A percentile compares a stretch with the other conserved stretches of the same genome.
These are phyloP conservation scores for Glomeris maerens DNA, from an alignment of 1,140 invertebrate species.

Conservation along the genomic window DNA sequence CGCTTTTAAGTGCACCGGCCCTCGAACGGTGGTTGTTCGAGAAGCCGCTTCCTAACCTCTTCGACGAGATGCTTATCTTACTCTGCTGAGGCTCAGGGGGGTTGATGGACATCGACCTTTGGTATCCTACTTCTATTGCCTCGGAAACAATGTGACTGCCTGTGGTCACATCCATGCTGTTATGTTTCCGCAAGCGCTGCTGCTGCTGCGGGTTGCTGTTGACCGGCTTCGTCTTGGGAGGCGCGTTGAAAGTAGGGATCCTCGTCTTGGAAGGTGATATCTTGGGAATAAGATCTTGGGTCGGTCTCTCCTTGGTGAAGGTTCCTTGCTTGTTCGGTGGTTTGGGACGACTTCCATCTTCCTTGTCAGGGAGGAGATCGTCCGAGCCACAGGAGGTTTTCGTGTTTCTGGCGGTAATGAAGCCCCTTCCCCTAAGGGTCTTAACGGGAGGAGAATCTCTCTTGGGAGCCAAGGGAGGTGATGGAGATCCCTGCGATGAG, in stretches of 20 bases:
- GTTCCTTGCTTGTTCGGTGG: constrained; percentile 64
- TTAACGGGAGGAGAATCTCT: constrained; percentile 18
- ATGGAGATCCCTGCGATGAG: not conserved
- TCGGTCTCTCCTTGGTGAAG: constrained; percentile 63
- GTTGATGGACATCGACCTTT: constrained; percentile 8
- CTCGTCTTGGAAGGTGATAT: constrained; percentile 25
- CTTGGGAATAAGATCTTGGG: constrained; percentile 32
- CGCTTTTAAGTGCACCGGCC: constrained; percentile 21
- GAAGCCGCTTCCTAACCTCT: constrained; percentile 18
- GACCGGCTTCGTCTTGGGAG: constrained; percentile 18
- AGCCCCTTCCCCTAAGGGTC: constrained; percentile 14
- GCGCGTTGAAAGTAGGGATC: constrained; percentile 19
- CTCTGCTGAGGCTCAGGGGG: constrained; percentile 15
- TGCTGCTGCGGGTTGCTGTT: not conserved
- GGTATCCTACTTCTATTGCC: not conserved
- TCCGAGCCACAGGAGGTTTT: constrained; percentile 5
- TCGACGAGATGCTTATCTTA: constrained; percentile 16
- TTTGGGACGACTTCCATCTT: constrained; percentile 18
- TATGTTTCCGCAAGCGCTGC: not conserved
- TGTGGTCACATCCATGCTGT: not conserved
- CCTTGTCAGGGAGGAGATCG: not conserved
- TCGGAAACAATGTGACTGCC: not conserved
- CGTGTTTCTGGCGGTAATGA: constrained; percentile 12
- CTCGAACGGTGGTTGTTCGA: constrained; percentile 17
- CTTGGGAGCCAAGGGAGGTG: not conserved